Base-by-base conservation (phyloP, 1,140 invertebrate species). In the Lethrus apterus region DNA sequence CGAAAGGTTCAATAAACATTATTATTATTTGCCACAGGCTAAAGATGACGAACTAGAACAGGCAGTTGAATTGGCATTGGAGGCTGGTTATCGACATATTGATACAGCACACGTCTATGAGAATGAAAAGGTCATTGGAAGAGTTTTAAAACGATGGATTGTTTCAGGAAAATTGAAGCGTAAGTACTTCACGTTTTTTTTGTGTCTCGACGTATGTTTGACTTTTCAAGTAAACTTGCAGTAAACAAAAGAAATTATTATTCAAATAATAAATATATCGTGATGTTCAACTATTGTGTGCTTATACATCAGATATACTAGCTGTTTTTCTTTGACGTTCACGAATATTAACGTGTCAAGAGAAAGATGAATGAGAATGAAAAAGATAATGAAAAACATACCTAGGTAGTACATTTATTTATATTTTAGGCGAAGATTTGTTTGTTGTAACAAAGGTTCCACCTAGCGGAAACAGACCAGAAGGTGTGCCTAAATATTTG, bases 371-470 rank as follows among this genome's bases (percentile, higher is more conserved):
- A n/a, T n/a, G n/a, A n/a, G n/a, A n/a, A n/a, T n/a, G n/a, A n/a
- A n/a, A n/a, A n/a, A n/a, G n/a, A n/a, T n/a, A n/a, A n/a, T n/a
- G n/a, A n/a, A n/a, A n/a, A n/a, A n/a, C n/a, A n/a, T n/a, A n/a
- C n/a, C n/a, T n/a, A n/a, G n/a, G n/a, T n/a, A n/a, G n/a, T n/a
- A n/a, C n/a, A n/a, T 40, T 5, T 36, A 14, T 9, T 15, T 4
- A 3, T 14, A 8, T 54, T 50, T 15, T 30, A 64, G 62, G 88
- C 30, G 78, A 85, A 58, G 86, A 91, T 19, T 66, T 92, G 15
- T 93, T 88, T 64, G 74, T 92, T 44, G 83, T 83, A 1, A 87
- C 88, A 11, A 92, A 90, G 69, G 75, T 88, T 66, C 70, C 70
- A 50, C 60, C 69, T n/a, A 44, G 61, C 44, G 65, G 71, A 58